phyloP scores from a whole-genome alignment of 53 echinoderm and acorn worm genomes.

The Holothuria scabra region DNA sequence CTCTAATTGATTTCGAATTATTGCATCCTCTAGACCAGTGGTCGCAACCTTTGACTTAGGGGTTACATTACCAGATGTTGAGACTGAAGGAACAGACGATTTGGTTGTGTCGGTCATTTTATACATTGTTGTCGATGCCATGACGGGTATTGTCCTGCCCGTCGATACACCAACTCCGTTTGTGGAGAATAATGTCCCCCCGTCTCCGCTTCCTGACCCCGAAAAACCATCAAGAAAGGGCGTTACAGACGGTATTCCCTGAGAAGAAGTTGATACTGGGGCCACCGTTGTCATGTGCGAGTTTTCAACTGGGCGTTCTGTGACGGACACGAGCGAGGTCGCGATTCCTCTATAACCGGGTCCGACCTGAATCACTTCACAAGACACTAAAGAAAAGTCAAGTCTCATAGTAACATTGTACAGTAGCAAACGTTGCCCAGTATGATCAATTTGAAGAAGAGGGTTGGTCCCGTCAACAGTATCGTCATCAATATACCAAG shows the following conservation, averaged over 20 bases:
- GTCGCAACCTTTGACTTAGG: too few species aligned
- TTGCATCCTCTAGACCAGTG: too few species aligned
- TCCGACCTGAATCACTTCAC: constrained; percentile 63
- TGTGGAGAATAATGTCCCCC: too few species aligned
- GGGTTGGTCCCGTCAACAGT: constrained; percentile 57
- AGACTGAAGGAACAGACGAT: too few species aligned
- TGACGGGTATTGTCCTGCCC: too few species aligned
- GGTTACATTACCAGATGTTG: too few species aligned
- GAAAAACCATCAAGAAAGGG: background rate
- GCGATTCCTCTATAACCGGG: constrained; percentile 59
- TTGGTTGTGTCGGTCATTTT: too few species aligned
- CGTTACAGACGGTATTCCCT: background rate
- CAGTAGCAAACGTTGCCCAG: constrained; percentile 65
- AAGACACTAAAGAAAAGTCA: constrained; percentile 71
- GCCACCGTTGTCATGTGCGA: background rate
- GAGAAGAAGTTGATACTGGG: background rate
- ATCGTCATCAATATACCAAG: constrained; percentile 74
- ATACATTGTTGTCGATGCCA: too few species aligned
- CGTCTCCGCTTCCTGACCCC: too few species aligned
- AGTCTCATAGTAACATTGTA: constrained; percentile 59
- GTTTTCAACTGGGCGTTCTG: background rate
- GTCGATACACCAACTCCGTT: too few species aligned
- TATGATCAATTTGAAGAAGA: constrained; percentile 49
- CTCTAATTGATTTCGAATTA: too few species aligned
- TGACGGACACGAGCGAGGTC: constrained; percentile 71